Evolutionary conservation across 2,113 vertebrate species (phyloP).

Genomic region (Sterrhoptilus dennistouni): DNA sequence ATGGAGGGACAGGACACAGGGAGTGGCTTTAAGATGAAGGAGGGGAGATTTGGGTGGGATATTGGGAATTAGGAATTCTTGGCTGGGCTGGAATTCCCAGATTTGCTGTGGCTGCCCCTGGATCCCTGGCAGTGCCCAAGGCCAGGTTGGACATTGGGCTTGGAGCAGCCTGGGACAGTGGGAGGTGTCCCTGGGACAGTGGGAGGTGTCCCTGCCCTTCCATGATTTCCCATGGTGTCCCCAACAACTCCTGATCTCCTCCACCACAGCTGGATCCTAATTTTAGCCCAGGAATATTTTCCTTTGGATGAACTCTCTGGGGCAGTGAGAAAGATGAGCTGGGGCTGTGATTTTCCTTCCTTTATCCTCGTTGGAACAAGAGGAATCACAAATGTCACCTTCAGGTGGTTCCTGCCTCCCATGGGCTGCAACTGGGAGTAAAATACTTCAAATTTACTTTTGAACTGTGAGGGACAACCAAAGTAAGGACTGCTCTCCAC

Average conservation of each 20-base stretch:
- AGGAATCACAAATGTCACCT: neutral
- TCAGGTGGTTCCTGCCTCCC: neutral
- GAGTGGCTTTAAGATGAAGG: neutral
- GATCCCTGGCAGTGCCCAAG: neutral
- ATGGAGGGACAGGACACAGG: neutral
- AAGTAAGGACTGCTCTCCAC: neutral
- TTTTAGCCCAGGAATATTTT: neutral
- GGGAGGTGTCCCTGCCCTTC: neutral
- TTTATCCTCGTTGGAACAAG: neutral
- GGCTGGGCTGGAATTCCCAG: neutral
- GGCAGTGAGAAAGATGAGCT: neutral
- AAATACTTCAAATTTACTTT: neutral
- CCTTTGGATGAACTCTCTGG: neutral
- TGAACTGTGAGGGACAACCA: fast-evolving
- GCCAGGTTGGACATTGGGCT: neutral
- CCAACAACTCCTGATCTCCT: neutral
- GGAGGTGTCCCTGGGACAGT: neutral
- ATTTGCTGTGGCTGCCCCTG: neutral
- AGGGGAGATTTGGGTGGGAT: fast-evolving
- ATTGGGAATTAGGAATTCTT: neutral
- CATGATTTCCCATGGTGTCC: neutral
- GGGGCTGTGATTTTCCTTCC: neutral
- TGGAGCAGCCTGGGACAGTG: neutral
- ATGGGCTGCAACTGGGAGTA: fast-evolving
- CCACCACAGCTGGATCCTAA: neutral